Evolutionary conservation across 2,797 vertebrate genomes (phyloP), one percentile per base, ranked within the genome.

Genomic region (Fringilla coelebs): DNA sequence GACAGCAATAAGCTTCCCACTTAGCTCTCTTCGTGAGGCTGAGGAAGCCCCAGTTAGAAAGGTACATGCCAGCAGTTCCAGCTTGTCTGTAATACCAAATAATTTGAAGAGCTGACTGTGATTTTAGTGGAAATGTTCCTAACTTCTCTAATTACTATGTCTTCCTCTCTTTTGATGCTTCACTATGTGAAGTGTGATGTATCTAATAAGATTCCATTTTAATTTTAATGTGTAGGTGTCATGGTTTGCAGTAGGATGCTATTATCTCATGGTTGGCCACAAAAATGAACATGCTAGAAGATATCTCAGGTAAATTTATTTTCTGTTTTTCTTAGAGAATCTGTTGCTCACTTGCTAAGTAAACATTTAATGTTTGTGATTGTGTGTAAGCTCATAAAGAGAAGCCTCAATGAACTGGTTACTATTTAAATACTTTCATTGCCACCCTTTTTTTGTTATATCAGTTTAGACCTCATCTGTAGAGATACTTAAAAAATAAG

Each of bases 191-290:
- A 65, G 17, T 29, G 15, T 85, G 43, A 51, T 88, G 5, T 24
- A 40, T 61, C 24, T 91, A 86, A 67, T 86, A 49, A 74, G 73
- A 31, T 7, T 96, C 51, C 85, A 9, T 71, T 92, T 93, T 93
- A 72, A 67, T 62, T 90, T 93, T 70, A 49, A 75, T 58, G 10
- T 94, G 73, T 95, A 98, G 98, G 98, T 98, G 24, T 98, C 98
- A 5, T 99, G 99, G 99, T 99, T 99, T 98, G 99, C 99, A 65
- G 99, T 99, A 85, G 99, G 99, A 65, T 99, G 99, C 96, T 99
- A 99, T 89, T 99, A 99, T 98, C 99, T 99, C 83, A 99, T 99
- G 99, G 99, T 99, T 38, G 99, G 99, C 58, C 99, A 99, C 97
- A 99, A 99, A 98, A 99, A 99, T 38, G 99, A 99, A 95, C 99